Base-by-base conservation (phyloP, 1,140 invertebrate species). In the Zophobas morio region DNA sequence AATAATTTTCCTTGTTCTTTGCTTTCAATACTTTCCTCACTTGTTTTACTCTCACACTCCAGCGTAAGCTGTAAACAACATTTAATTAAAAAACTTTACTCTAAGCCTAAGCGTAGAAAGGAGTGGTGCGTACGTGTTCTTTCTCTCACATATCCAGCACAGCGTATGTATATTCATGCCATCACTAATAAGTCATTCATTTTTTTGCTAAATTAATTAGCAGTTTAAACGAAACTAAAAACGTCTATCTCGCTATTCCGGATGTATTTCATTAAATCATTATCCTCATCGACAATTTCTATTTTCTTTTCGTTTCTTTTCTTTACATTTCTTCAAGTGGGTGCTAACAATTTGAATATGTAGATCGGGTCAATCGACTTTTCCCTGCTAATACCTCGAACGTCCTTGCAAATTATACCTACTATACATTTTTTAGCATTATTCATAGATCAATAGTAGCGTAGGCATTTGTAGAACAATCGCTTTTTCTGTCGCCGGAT, bases 401-500 rank as follows among this genome's bases (percentile, higher is more conserved):
- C 60, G 60, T 66, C 60, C 60, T 66, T 66, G 60, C 39, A 20
- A 20, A 20, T 20, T 20, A 20, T 20, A 66, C 39, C 33, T 42
- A 37, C 39, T 46, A 66, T 66, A 32, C 39, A 66, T 66, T 66
- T 66, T 66, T 66, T 33, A 63, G 2, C 8, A 63, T 6, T 34
- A 32, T 20, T 8, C n/a, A 51, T 60, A 39, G 39, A 66, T 66
- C 60, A 39, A 66, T 75, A 60, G 53, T 75, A 36, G 32, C 72
- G 56, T 60, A 75, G 39, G 54, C 60, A 63, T 46, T 53, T 49
- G 46, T 49, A 46, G n/a, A 34, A 53, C 60, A 40, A 66, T 66
- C 39, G 70, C 54, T 72, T 57, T 54, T 40, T 54, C 33, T n/a
- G n/a, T n/a, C 56, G 49, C 66, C 70, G 75, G 75, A 77, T 77